Conservation (phyloP, 2,113 vertebrate species). For the Gorsachius goisagi region DNA sequence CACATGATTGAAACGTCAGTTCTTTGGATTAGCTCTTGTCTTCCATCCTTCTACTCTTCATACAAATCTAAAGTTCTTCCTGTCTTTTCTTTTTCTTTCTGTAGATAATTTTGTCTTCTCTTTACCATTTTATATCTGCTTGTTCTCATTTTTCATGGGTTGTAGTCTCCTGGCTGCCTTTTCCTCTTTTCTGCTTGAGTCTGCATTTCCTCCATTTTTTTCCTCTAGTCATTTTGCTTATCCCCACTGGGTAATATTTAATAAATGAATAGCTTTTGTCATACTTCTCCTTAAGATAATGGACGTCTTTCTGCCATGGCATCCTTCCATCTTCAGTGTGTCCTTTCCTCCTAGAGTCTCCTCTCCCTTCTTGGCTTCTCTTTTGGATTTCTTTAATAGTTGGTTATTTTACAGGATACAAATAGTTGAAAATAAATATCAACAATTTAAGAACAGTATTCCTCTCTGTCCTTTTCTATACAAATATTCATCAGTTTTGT, state of each 20-base stretch:
- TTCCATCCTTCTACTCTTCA: background rate
- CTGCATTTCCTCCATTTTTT: background rate
- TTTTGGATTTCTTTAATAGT: background rate
- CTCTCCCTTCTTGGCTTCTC: background rate
- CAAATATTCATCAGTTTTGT: background rate
- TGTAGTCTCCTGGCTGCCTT: background rate
- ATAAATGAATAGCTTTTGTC: background rate
- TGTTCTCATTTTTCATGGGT: background rate
- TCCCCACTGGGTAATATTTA: background rate
- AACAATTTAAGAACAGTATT: accelerated
- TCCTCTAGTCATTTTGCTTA: background rate
- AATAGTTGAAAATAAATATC: background rate
- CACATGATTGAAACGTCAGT: background rate
- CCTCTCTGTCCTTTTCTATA: background rate
- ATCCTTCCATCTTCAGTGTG: background rate
- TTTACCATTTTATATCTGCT: background rate
- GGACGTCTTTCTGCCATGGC: background rate
- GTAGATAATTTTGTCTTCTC: background rate
- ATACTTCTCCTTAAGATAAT: background rate
- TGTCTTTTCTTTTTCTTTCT: background rate
- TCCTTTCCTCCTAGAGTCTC: background rate
- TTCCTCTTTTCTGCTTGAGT: background rate
- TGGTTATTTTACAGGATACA: background rate
- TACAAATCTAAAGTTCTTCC: background rate
- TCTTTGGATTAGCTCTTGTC: background rate